phyloP scores from a whole-genome alignment of 2,888 invertebrate species.

The Acronicta psi region DNA sequence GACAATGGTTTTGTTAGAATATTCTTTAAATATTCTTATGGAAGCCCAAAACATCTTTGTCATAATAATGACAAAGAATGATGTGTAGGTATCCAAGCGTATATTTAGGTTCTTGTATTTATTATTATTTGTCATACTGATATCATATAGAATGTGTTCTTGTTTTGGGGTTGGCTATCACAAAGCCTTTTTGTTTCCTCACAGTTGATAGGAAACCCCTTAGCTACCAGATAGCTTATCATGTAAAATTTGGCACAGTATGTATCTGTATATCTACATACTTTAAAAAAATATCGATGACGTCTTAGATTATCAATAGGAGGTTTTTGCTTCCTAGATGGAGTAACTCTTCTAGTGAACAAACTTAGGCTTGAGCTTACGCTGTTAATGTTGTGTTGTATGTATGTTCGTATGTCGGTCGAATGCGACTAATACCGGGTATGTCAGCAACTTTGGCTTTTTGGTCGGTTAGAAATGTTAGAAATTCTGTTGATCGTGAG shows the following conservation, averaged over 20 bases:
- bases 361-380: too few species aligned
- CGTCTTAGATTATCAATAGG: too few species aligned
- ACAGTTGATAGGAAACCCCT: slow-evolving; percentile 16
- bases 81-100: not conserved
- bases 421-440: too few species aligned
- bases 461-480: too few species aligned
- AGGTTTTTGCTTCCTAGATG: too few species aligned
- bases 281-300: slow-evolving; percentile 7
- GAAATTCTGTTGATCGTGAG: too few species aligned
- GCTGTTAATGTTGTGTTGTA: too few species aligned
- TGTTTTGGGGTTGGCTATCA: slow-evolving; percentile 2
- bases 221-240: slow-evolving; percentile 27
- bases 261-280: not conserved
- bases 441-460: too few species aligned
- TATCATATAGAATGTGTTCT: not conserved
- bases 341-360: too few species aligned
- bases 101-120: slow-evolving; percentile 1
- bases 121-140: not conserved
- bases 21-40: slow-evolving; percentile 31
- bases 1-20: slow-evolving; percentile 48
- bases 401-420: too few species aligned
- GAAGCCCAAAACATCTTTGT: slow-evolving; percentile 44
- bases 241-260: slow-evolving; percentile 14
- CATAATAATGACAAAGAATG: slow-evolving; percentile 25
- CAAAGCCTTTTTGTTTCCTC: slow-evolving; percentile 8